Evolutionary conservation across 1,140 invertebrate genomes (phyloP).

Genomic region (Conus ventricosus): DNA sequence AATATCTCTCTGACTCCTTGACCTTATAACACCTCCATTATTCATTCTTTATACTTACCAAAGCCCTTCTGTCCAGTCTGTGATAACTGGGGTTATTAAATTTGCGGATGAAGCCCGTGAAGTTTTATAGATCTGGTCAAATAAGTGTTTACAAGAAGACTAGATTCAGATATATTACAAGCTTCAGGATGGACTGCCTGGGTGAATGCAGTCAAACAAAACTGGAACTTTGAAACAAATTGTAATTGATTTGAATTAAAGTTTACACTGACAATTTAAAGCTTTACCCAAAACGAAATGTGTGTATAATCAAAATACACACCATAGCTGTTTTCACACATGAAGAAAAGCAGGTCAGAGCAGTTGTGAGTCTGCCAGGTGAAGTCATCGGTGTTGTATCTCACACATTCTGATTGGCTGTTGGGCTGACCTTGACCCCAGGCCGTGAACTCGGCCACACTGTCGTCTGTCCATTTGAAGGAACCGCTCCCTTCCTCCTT

Average conservation of each 20-base stretch:
- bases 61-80: too few relatives aligned
- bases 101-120: too few relatives aligned
- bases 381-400: slow-evolving; percentile 20
- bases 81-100: too few relatives aligned
- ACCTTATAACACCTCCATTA: too few relatives aligned
- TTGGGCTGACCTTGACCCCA: slow-evolving; percentile 33
- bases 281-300: background rate
- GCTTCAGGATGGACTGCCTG: too few relatives aligned
- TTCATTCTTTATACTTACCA: too few relatives aligned
- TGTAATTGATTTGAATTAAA: background rate
- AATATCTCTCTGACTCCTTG: too few relatives aligned
- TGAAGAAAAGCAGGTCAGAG: slow-evolving; percentile 18
- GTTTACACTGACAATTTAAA: background rate
- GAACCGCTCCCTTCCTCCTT: background rate
- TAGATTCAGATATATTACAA: too few relatives aligned
- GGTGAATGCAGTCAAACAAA: background rate
- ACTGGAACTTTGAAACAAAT: background rate
- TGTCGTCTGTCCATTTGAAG: slow-evolving; percentile 27
- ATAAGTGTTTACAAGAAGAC: too few relatives aligned
- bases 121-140: too few relatives aligned
- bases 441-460: slow-evolving; percentile 16
- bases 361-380: slow-evolving; percentile 35
- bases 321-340: slow-evolving; percentile 28
- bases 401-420: slow-evolving; percentile 25
- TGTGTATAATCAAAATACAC: background rate